phyloP scores from a whole-genome alignment of 2,113 vertebrate genomes.

The Sitta europaea region DNA sequence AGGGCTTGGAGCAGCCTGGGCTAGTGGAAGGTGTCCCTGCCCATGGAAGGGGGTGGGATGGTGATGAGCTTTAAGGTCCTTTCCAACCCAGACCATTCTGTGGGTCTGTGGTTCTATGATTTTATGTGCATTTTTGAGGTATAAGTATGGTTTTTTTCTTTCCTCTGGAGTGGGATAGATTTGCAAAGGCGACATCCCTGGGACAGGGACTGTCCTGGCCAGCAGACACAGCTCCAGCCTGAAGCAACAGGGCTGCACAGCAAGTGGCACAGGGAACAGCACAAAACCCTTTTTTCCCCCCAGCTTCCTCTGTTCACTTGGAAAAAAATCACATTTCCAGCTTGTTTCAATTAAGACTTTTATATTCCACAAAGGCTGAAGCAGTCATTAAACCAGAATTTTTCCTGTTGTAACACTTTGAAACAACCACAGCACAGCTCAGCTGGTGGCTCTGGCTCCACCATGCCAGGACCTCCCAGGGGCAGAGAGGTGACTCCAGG shows the following conservation, averaged over 20 bases:
- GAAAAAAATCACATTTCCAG: not conserved
- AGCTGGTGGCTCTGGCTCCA: not conserved
- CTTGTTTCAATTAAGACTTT: slow-evolving; percentile 30
- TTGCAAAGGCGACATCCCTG: not conserved
- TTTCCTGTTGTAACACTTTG: not conserved
- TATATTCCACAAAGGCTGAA: not conserved
- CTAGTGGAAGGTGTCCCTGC: not conserved
- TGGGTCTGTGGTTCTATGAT: not conserved
- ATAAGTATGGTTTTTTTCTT: not conserved
- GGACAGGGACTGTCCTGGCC: not conserved
- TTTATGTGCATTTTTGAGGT: not conserved
- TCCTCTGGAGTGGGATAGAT: not conserved
- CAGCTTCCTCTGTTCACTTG: not conserved
- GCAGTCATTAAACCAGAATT: not conserved
- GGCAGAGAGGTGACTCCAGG: not conserved
- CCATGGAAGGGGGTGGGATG: not conserved
- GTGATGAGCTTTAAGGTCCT: not conserved
- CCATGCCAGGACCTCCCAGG: fast-evolving
- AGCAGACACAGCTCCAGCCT: not conserved
- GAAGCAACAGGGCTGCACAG: not conserved
- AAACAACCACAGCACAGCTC: not conserved
- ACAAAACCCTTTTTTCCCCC: not conserved
- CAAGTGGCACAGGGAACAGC: not conserved
- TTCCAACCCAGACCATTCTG: not conserved
- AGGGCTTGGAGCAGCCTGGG: not conserved